Base-by-base conservation (phyloP, 2,113 vertebrate genomes). In the Rhombomys opimus region DNA sequence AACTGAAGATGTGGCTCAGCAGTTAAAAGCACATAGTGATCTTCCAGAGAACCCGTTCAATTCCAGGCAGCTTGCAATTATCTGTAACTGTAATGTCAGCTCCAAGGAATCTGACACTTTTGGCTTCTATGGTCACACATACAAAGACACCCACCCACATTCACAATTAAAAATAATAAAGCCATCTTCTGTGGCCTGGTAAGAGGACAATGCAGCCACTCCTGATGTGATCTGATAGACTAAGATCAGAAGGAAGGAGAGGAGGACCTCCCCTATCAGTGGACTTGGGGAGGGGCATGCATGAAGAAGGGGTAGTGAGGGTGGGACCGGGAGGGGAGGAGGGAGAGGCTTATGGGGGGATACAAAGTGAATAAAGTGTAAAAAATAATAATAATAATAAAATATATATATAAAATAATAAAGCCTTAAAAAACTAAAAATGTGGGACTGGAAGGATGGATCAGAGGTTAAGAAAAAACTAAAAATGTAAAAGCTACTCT, bases 401-500 rank as follows among this genome's bases (percentile, higher is more conserved):
- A 46, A 46, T 46, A 46, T 46, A 46, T 46, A 46, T 46, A 46
- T 46, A 5, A 46, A 5, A 46, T 46, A 46, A 46, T 46, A 46
- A 46, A 46, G 46, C 46, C n/a, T 73, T 73, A 73, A 38, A n/a
- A 72, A 72, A 46, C 46, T 46, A 46, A 46, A 46, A 46, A 46
- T 46, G 46, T 46, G 46, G 46, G 46, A 46, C 46, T 46, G 46
- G 46, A 46, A 5, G 46, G 46, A 46, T 46, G 46, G 46, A 3
- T 46, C 46, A 46, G 46, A 46, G 46, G 46, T 57, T 57, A 57
- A 57, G 15, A 75, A 41, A 38, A 73, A 73, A 41, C n/a, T 23
- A 9, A 63, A 90, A 81, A 41, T 52, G 30, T 82, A 85, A 91
- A 91, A 96, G 68, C 6, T 38, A 88, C 68, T 81, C 63, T 92